Conservation (phyloP, 2,888 invertebrate species). For the Biston betularia region DNA sequence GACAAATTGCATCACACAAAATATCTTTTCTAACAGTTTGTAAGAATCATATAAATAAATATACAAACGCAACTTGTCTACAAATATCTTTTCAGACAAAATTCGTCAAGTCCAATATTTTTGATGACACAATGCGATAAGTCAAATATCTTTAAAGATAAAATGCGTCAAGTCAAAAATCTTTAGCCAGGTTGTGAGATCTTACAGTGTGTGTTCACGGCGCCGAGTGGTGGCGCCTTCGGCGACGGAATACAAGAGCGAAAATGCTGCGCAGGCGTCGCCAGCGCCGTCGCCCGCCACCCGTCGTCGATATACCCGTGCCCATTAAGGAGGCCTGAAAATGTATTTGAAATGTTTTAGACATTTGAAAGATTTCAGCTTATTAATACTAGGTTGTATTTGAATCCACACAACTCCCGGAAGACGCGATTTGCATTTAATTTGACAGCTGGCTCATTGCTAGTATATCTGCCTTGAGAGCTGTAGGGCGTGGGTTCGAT, state of each 20-base stretch:
- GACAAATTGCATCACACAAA: background rate
- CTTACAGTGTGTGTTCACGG: slow-evolving; percentile 52
- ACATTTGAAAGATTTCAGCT: too few species aligned
- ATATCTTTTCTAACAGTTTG: background rate
- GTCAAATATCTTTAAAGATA: slow-evolving; percentile 3
- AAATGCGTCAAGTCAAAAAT: slow-evolving; percentile 4
- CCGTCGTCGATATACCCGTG: slow-evolving; percentile 73
- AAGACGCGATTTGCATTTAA: too few species aligned
- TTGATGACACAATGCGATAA: background rate
- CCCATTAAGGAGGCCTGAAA: slow-evolving; percentile 81
- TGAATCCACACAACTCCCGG: too few species aligned
- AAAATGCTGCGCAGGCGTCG: slow-evolving; percentile 93
- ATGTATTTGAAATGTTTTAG: background rate
- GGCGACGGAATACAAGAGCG: slow-evolving; percentile 91
- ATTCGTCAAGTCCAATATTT: background rate
- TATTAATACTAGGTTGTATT: too few species aligned
- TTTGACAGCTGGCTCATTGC: too few species aligned
- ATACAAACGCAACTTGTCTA: too few species aligned
- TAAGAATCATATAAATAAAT: background rate
- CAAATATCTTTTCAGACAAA: background rate
- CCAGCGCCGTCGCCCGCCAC: slow-evolving; percentile 91
- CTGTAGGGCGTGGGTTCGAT: too few species aligned
- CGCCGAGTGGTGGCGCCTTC: slow-evolving; percentile 76
- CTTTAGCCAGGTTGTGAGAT: slow-evolving; percentile 4
- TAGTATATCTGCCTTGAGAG: too few species aligned